Evolutionary conservation across 2,888 invertebrate species (phyloP), one percentile per base, ranked within the genome.

Genomic region (Portevinia maculata): DNA sequence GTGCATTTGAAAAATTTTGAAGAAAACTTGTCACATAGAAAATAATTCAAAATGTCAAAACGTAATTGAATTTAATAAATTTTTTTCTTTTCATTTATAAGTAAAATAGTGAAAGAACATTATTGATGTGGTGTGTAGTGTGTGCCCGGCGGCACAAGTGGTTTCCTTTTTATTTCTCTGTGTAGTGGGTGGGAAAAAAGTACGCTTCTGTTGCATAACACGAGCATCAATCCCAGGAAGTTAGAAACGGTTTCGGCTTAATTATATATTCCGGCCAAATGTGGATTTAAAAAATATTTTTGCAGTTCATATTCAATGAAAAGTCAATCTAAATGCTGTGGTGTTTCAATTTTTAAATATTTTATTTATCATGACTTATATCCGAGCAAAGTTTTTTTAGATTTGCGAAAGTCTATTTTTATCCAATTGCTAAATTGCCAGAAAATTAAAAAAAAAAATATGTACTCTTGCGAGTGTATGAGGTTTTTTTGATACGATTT

Each of bases 401-500:
- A 48, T 69, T 44, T 44, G 53, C 52, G 19, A 71, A 53, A 52
- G 41, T 71, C 71, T 71, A 71, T 71, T 71, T 71, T 62, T 71
- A 53, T 32, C 13, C 28, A 41, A 6, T 59, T 70, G 70, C 48
- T 50, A 70, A 62, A 62, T 28, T 52, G 21, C 44, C 30, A 52
- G 28, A 39, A 19, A 37, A 13, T n/a, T 3, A 28, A 34, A 39
- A 48, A 44, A 5, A 15, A 37, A 21, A 24, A 37, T 30, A 44
- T 55, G 21, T 65, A 19, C 11, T 21, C 44, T 44, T 55, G 44
- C 4, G 50, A 34, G 32, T 60, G 13, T 62, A 41, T 9, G 11
- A 60, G 32, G 8, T 67, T 85, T 85, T 85, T 85, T 88, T 88
- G 21, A 15, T 24, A 28, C 39, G n/a, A 15, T 37, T 34, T 21